Evolutionary conservation across 2,888 invertebrate genomes (phyloP).

Genomic region (Dryadula phaetusa): DNA sequence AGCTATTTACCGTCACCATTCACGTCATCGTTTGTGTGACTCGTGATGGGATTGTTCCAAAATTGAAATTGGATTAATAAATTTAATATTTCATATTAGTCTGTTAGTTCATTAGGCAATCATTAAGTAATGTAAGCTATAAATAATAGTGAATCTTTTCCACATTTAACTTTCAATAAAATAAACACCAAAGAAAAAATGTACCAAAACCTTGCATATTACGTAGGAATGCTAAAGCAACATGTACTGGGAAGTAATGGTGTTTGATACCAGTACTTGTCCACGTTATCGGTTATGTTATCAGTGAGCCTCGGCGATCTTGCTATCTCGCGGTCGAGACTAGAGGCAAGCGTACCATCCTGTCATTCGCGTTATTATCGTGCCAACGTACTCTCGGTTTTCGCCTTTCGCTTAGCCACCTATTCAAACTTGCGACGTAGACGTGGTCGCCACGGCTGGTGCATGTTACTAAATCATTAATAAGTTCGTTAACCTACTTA

Average conservation of each 20-base stretch:
- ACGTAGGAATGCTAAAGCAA: neutral
- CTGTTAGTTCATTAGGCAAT: too few relatives aligned
- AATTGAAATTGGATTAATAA: too few relatives aligned
- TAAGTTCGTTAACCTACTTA: slow-evolving; percentile 69
- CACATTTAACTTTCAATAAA: neutral
- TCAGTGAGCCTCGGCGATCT: slow-evolving; percentile 74
- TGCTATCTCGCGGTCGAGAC: slow-evolving; percentile 71
- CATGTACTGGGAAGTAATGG: slow-evolving; percentile 48
- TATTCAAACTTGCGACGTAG: slow-evolving; percentile 65
- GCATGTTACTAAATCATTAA: slow-evolving; percentile 75
- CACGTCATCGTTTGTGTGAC: too few relatives aligned
- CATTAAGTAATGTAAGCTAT: too few relatives aligned
- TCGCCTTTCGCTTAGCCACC: slow-evolving; percentile 73
- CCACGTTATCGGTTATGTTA: slow-evolving; percentile 69
- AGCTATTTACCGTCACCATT: too few relatives aligned
- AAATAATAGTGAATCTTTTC: too few relatives aligned
- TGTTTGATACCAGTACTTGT: slow-evolving; percentile 46
- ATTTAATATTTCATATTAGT: too few relatives aligned
- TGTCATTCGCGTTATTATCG: slow-evolving; percentile 75
- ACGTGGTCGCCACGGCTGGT: slow-evolving; percentile 57
- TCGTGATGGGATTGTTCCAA: too few relatives aligned
- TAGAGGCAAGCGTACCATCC: slow-evolving; percentile 65
- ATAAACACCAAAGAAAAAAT: neutral
- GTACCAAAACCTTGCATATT: neutral
- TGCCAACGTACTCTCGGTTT: slow-evolving; percentile 77